phyloP scores from a whole-genome alignment of 2,797 vertebrate species.

The Myripristis murdjan region DNA sequence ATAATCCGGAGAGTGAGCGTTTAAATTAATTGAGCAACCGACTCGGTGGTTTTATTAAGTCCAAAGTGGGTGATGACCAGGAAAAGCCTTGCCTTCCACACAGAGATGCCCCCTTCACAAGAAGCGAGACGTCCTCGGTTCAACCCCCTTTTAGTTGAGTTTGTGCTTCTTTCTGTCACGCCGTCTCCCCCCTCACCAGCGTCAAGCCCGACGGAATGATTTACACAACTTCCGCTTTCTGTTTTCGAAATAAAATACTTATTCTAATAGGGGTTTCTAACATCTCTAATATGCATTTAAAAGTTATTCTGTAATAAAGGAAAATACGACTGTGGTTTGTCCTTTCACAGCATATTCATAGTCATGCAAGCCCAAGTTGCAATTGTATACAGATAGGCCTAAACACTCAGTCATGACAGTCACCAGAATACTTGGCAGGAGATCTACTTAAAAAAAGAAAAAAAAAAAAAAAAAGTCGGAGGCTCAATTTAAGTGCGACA shows the following conservation, averaged over 20 bases:
- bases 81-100: slow-evolving; percentile 50
- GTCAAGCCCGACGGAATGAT: slow-evolving; percentile 45
- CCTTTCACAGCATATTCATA: too few relatives aligned
- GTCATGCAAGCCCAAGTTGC: too few relatives aligned
- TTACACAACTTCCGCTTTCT: slow-evolving; percentile 29
- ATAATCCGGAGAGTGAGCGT: slow-evolving; percentile 52
- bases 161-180: slow-evolving; percentile 67
- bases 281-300: too few relatives aligned
- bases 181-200: slow-evolving; percentile 64
- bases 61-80: slow-evolving; percentile 58
- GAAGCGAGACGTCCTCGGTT: slow-evolving; percentile 89
- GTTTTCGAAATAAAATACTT: slow-evolving; percentile 64
- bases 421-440: too few relatives aligned
- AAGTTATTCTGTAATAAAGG: too few relatives aligned
- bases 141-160: slow-evolving; percentile 80
- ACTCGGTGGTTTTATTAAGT: slow-evolving; percentile 43
- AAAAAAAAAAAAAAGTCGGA: too few relatives aligned
- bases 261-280: too few relatives aligned
- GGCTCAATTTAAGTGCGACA: too few relatives aligned
- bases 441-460: too few relatives aligned
- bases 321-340: too few relatives aligned
- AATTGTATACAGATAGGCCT: too few relatives aligned
- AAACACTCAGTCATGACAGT: too few relatives aligned
- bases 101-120: slow-evolving; percentile 87
- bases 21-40: slow-evolving; percentile 11